Conservation (phyloP, 2,888 invertebrate species). For the Mesopsocus fuscifrons region DNA sequence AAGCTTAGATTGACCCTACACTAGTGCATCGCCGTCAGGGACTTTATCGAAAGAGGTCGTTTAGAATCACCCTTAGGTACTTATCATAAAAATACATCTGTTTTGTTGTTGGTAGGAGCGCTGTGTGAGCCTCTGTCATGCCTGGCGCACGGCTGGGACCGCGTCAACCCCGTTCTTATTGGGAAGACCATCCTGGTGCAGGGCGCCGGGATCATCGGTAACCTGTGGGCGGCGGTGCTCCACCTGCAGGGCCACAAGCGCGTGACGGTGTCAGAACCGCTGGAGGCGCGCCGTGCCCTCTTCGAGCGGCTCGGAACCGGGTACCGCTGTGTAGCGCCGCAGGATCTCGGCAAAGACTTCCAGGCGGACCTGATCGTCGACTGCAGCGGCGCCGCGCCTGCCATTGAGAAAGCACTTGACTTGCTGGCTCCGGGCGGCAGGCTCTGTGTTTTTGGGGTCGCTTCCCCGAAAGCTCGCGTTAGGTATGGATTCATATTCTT, state of each 20-base stretch:
- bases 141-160: slow-evolving; percentile 46
- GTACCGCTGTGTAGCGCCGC: slow-evolving; percentile 35
- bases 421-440: slow-evolving; percentile 39
- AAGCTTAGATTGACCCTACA: too few relatives aligned
- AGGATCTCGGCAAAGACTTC: slow-evolving; percentile 26
- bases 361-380: slow-evolving; percentile 46
- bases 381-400: slow-evolving; percentile 50
- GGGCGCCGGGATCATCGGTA: slow-evolving; percentile 54
- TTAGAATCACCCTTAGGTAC: too few relatives aligned
- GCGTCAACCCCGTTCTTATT: slow-evolving; percentile 36
- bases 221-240: slow-evolving; percentile 40
- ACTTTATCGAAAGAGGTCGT: too few relatives aligned
- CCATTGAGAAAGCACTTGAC: slow-evolving; percentile 40
- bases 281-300: slow-evolving; percentile 23
- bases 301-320: slow-evolving; percentile 35
- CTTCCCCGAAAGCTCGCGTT: slow-evolving; percentile 31
- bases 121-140: slow-evolving; percentile 51
- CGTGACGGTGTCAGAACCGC: slow-evolving; percentile 49
- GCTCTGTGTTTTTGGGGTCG: slow-evolving; percentile 48
- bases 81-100: too few relatives aligned
- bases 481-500: too few relatives aligned
- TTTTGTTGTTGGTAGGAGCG: too few relatives aligned
- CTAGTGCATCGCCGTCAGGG: too few relatives aligned
- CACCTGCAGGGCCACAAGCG: slow-evolving; percentile 48
- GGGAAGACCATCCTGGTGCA: slow-evolving; percentile 40